phyloP scores from a whole-genome alignment of 2,797 vertebrate genomes.

The Manis crassicaudata region DNA sequence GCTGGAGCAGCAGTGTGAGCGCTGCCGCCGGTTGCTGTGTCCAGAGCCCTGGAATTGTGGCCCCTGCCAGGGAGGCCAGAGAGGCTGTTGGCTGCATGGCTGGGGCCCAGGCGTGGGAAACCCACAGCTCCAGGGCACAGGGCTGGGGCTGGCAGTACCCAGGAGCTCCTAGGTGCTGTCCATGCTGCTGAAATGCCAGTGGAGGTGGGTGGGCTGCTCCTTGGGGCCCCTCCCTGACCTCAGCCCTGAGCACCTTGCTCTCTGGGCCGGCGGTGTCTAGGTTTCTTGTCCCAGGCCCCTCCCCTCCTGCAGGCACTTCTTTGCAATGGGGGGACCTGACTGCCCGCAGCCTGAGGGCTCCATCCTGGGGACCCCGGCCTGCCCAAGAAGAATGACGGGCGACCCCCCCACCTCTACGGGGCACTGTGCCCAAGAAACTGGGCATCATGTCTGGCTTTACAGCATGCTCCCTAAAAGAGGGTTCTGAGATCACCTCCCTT shows the following conservation, averaged over 20 bases:
- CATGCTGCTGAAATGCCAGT: fast-evolving
- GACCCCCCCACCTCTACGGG: fast-evolving
- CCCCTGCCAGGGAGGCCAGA: too few species aligned
- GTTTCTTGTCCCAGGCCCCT: too few species aligned
- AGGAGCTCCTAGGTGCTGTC: fast-evolving
- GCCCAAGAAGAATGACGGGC: fast-evolving
- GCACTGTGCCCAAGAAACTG: fast-evolving
- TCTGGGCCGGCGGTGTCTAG: fast-evolving
- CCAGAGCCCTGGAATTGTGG: too few species aligned
- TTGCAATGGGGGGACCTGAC: fast-evolving
- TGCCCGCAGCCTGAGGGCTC: not conserved
- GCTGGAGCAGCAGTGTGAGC: not conserved
- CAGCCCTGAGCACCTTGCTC: fast-evolving
- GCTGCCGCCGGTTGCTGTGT: not conserved
- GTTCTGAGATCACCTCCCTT: too few species aligned
- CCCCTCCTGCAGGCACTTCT: fast-evolving
- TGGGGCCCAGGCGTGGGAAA: not conserved
- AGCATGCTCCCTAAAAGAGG: fast-evolving
- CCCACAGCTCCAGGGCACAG: not conserved
- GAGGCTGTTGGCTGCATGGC: too few species aligned
- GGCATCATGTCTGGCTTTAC: fast-evolving
- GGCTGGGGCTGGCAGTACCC: not conserved
- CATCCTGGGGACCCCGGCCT: not conserved
- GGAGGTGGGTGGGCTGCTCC: not conserved
- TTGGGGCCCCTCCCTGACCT: not conserved